Evolutionary conservation across 1,140 invertebrate species (phyloP), one percentile per base, ranked within the genome.

Genomic region (Heliothis virescens): DNA sequence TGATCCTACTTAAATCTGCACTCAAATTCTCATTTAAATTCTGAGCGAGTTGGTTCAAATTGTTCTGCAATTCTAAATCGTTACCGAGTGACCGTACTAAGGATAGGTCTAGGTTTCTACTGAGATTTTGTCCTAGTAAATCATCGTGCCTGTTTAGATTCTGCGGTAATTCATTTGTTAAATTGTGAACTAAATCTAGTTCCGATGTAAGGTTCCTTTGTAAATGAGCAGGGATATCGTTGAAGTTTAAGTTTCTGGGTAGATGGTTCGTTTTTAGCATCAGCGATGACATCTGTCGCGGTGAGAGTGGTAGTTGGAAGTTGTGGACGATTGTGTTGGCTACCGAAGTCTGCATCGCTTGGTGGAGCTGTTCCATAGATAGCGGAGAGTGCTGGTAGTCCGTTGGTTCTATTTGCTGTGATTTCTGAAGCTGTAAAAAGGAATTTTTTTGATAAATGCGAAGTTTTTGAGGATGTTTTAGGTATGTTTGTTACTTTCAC

Each of bases 311-410:
- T n/a, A 94, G 74, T 76, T 92, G 91, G 73, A 94, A 90, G 79
- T 93, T 93, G 73, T 94, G 93, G 0, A 90, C 86, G 0, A 93
- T 84, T 11, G 88, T 83, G 15, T 80, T 84, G 11, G 83, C 83
- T 0, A 94, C 79, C 0, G 92, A 87, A 0, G 89, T 86, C 13
- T 93, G 92, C 85, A 94, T 89, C 0, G 90, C 92, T 80, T 93
- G 90, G 21, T 94, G 92, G 0, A 94, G 77, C 63, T 94, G 93
- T 79, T 94, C 92, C 89, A 93, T 92, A 0, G 92, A 92, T 81
- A 94, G 88, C 10, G 86, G 67, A 2, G 89, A 86, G 57, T 92
- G 90, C 55, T 94, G 90, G 74, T 92, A 91, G 0, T 93, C 92
- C 0, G 73, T 79, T 11, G 84, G 41, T 5, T 93, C 92, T 2